A percentile compares a stretch with the other conserved stretches of the same genome.
These are phyloP conservation scores for Amblyornis subalaris DNA, from an alignment of 2,113 vertebrate species.

Conservation along the genomic window DNA sequence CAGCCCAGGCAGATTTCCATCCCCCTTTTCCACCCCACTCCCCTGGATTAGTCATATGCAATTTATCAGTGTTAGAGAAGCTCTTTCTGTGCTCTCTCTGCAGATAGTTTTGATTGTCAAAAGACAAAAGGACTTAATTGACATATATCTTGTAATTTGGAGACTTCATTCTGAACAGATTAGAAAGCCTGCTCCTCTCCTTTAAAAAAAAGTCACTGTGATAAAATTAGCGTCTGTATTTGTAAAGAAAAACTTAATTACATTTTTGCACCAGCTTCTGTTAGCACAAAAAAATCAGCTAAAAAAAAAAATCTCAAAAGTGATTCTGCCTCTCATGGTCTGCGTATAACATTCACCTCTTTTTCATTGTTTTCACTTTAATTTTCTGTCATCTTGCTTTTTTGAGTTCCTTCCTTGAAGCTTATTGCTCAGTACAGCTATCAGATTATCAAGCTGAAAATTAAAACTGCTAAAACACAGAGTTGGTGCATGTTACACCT, in stretches of 20 bases:
- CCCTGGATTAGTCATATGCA: not conserved
- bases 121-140: not conserved
- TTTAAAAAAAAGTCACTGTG: not conserved
- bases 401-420: not conserved
- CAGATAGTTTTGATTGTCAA: not conserved
- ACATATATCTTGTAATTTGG: not conserved
- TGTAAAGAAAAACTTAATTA: not conserved
- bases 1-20: slow-evolving; percentile 34
- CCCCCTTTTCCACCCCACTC: not conserved
- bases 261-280: not conserved
- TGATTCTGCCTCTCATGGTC: not conserved
- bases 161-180: not conserved
- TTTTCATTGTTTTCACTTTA: not conserved
- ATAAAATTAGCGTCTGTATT: not conserved
- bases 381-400: not conserved
- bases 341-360: not conserved
- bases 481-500: slow-evolving; percentile 18
- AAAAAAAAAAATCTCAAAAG: not conserved
- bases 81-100: not conserved
- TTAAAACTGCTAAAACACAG: not conserved
- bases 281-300: not conserved
- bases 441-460: not conserved
- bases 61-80: not conserved
- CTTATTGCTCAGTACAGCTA: not conserved
- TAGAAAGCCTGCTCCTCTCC: not conserved